Evolutionary conservation across 2,797 vertebrate species (phyloP).

Genomic region (Zalophus californianus): DNA sequence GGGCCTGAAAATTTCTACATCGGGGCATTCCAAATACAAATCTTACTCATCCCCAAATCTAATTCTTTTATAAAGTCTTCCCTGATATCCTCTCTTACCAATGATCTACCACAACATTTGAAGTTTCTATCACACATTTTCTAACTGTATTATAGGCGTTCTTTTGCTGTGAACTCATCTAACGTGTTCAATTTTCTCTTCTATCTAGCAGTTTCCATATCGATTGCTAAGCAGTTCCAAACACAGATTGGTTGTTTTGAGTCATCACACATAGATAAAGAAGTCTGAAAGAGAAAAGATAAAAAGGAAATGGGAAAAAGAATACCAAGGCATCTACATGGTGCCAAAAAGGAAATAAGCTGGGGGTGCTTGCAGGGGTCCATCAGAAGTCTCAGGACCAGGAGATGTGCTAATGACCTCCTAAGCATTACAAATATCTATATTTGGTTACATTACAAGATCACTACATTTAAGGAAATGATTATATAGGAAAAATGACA

Average conservation of each 20-base stretch:
- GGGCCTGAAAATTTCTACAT: neutral
- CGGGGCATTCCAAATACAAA: neutral
- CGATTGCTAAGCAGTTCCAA: neutral
- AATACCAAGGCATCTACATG: neutral
- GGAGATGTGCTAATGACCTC: neutral
- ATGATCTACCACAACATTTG: neutral
- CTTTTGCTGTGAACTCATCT: neutral
- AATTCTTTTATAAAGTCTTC: neutral
- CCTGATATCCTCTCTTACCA: neutral
- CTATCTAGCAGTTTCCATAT: neutral
- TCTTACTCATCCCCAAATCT: neutral
- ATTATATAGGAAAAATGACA: slow-evolving; percentile 19
- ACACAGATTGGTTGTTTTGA: neutral
- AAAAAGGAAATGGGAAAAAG: slow-evolving; percentile 10
- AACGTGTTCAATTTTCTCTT: neutral
- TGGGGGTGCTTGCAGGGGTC: neutral
- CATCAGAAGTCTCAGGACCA: neutral
- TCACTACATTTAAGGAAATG: neutral
- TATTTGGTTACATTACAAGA: neutral
- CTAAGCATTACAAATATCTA: neutral
- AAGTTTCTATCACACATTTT: neutral
- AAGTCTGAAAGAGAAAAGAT: neutral
- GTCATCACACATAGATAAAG: neutral
- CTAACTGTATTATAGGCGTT: neutral
- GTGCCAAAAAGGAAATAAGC: neutral